Percentiles rank a stretch among this genome's conserved stretches.
phyloP scores from a whole-genome alignment of 2,888 invertebrate genomes.

The Arrhopalites spinosus region DNA sequence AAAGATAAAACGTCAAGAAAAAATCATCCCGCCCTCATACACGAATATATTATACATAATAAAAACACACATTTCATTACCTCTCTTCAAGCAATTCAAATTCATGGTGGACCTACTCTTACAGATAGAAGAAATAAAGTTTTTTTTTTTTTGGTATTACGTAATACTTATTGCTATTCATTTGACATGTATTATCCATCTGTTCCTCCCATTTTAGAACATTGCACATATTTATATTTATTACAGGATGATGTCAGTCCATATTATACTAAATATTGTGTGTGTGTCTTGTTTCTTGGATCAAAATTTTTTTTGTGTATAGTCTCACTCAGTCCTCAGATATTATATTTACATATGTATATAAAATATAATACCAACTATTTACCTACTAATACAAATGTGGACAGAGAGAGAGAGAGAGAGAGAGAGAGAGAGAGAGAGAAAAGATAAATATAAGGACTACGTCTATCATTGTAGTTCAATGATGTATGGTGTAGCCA shows the following conservation, averaged over 20 bases:
- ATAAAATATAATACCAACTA: not conserved
- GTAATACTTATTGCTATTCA: not conserved
- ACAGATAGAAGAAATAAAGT: no score
- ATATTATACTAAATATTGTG: no score
- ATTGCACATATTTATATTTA: not conserved
- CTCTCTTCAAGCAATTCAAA: no score
- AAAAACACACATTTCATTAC: not conserved
- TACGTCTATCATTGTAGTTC: slow-evolving; percentile 28
- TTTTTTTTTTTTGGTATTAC: no score
- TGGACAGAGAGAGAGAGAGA: slow-evolving; percentile 9
- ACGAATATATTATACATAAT: slow-evolving; percentile 6
- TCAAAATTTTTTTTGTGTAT: no score
- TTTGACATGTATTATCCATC: slow-evolving; percentile 1
- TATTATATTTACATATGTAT: not conserved
- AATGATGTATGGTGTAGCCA: slow-evolving; percentile 24
- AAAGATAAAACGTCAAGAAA: slow-evolving; percentile 32
- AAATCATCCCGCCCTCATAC: slow-evolving; percentile 25
- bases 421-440: slow-evolving; percentile 16
- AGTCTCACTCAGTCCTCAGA: not conserved
- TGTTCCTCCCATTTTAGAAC: not conserved
- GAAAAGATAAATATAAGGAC: slow-evolving; percentile 29
- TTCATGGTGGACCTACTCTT: no score
- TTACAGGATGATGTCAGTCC: no score
- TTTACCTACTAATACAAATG: slow-evolving; percentile 12
- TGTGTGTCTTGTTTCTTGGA: no score